Evolutionary conservation across 2,888 invertebrate genomes (phyloP), one percentile per base, ranked within the genome.

Genomic region (Mythimna albipuncta): DNA sequence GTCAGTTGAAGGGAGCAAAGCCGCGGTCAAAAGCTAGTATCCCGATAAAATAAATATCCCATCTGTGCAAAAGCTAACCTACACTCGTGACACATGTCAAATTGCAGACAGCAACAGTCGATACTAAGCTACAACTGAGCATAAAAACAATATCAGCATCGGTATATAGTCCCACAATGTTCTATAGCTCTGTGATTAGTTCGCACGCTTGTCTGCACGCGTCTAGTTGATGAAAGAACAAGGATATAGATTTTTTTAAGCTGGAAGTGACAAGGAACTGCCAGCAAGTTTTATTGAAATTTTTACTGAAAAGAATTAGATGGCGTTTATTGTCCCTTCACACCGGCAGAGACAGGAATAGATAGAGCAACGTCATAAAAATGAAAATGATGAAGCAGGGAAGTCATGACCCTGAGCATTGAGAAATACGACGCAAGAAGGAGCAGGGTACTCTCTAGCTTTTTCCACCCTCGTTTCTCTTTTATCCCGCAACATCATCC

Each of bases 131-230:
- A 58, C 52, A 32, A 54, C 52, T 54, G 21, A 6, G 13, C 50
- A 72, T 67, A 77, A 77, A 75, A 75, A 69, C 55, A 52, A 58
- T 21, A 63, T 63, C 38, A 69, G 38, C 55, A 63, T 57, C 32
- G 41, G 26, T 44, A 58, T 52, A 64, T 19, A 57, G 47, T 75
- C 61, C 64, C 35, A 58, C 57, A 77, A 54, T 63, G 41, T 61
- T 44, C 64, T 59, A 67, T 69, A 62, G 64, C 64, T 72, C 57
- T n/a, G 72, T 75, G 83, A 88, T 88, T 85, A 87, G 82, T 88
- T 87, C 82, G 79, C 85, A 85, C 84, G 85, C 75, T 69, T 82
- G 83, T 87, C 86, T 59, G 76, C 71, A 69, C 66, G 72, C 80
- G 80, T 77, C 83, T 68, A 55, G 19, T 26, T 66, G 73, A 77